These are phyloP conservation scores for Tor tambroides DNA, from an alignment of 2,113 vertebrate genomes.

Conservation along the genomic window DNA sequence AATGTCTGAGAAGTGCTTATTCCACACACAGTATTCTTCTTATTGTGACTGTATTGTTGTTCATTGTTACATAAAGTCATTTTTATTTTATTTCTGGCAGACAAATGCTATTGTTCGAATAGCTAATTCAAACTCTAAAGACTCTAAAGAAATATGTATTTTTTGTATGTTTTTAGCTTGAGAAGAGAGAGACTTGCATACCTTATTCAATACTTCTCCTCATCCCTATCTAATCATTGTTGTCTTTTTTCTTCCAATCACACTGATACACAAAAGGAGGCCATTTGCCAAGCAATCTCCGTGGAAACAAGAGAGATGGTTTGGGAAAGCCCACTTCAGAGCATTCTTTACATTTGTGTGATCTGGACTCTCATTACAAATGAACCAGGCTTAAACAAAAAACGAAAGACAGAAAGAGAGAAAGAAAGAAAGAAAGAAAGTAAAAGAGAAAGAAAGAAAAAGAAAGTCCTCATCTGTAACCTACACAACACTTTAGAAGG, in stretches of 20 bases:
- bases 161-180: neutral
- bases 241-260: slow-evolving; percentile 32
- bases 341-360: neutral
- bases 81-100: neutral
- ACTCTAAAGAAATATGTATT: neutral
- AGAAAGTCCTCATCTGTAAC: neutral
- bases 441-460: too few species aligned
- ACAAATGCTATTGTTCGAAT: neutral
- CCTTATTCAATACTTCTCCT: neutral
- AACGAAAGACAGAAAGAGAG: too few species aligned
- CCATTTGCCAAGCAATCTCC: slow-evolving; percentile 39
- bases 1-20: neutral
- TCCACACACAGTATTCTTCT: neutral
- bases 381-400: too few species aligned
- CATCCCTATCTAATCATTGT: slow-evolving; percentile 6
- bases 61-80: neutral
- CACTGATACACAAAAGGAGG: slow-evolving; percentile 10
- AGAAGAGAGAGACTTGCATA: neutral
- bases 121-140: neutral
- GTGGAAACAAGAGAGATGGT: slow-evolving; percentile 49
- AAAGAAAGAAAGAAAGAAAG: too few species aligned
- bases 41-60: neutral
- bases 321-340: slow-evolving; percentile 1
- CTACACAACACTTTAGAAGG: neutral
- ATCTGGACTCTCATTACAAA: slow-evolving; percentile 61